Evolutionary conservation across 2,797 vertebrate genomes (phyloP).

Genomic region (Silurus aristotelis): DNA sequence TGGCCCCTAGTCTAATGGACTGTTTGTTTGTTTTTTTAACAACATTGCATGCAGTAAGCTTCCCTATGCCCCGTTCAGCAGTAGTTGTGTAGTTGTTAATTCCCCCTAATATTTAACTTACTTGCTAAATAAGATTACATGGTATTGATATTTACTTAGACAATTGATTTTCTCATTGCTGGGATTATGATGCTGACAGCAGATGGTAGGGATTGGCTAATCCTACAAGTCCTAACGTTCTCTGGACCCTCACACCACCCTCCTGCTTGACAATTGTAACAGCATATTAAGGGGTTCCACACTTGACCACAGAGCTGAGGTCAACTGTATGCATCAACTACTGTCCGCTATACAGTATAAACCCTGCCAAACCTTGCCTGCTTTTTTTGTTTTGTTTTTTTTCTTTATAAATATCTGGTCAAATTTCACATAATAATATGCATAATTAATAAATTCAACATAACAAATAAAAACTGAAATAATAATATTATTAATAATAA

Average conservation of each 20-base stretch:
- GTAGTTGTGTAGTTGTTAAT: constrained; percentile 54
- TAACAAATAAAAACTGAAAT: too few species aligned
- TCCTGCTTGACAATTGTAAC: constrained; percentile 39
- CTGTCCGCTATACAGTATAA: not conserved
- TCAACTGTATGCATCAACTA: constrained; percentile 5
- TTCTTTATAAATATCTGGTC: not conserved
- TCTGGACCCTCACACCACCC: constrained; percentile 24
- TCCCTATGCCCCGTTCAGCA: constrained; percentile 53
- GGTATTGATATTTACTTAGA: constrained; percentile 71
- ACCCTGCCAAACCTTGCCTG: too few species aligned
- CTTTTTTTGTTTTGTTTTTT: not conserved
- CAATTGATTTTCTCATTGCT: constrained; percentile 74
- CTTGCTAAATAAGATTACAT: constrained; percentile 63
- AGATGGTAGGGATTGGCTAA: constrained; percentile 81
- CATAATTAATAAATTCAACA: not conserved
- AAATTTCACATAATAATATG: not conserved
- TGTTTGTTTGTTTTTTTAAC: constrained; percentile 43
- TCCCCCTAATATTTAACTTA: constrained; percentile 61
- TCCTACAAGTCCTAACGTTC: constrained; percentile 67
- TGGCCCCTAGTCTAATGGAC: not conserved
- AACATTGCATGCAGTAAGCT: constrained; percentile 44
- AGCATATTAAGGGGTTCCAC: constrained; percentile 48
- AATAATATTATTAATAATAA: too few species aligned
- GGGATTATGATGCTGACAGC: constrained; percentile 75
- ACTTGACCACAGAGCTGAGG: not conserved